Base-by-base conservation (phyloP, 2,888 invertebrate species). In the Lypha dubia region DNA sequence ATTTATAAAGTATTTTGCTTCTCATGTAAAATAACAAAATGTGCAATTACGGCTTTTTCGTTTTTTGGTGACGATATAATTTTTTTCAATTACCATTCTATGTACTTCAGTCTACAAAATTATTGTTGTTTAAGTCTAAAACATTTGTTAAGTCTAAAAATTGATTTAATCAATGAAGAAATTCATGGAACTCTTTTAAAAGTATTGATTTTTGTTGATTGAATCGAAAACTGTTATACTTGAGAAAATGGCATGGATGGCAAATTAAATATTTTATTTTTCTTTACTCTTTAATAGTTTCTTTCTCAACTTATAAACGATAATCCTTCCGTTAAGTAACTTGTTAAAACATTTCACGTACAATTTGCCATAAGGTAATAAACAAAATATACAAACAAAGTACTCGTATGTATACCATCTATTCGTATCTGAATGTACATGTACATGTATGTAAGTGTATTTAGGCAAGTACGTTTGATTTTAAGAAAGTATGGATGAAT, bases 281-380 rank as follows among this genome's bases (percentile, higher is more conserved):
- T 60, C 49, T 38, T 49, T 7, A 13, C 11, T 46, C 32, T 15
- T 22, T 15, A 35, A 24, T 22, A 44, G 46, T 62, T 67, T 73
- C 62, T 63, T 49, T 63, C n/a, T 44, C 15, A 62, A 74, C 70
- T 58, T 74, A 53, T 74, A 77, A 77, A 58, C 63, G 84, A 74
- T 84, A 84, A 84, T 84, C 84, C 84, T 84, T 84, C 74, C 77
- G 77, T 74, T 84, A 84, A 84, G 81, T 81, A 79, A 79, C 74
- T 84, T 84, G 63, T 81, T 53, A 65, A 84, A 79, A 84, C 81
- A 84, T 81, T 84, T 81, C 84, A 84, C 84, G 81, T 84, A 81
- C 68, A 79, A 84, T 84, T 84, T 84, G 84, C 84, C 82, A 75
- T 32, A 80, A 85, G 86, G 81, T 82, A 84, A 75, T 86, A 85